phyloP scores from a whole-genome alignment of 2,888 invertebrate species.

The Phaedon cochleariae region DNA sequence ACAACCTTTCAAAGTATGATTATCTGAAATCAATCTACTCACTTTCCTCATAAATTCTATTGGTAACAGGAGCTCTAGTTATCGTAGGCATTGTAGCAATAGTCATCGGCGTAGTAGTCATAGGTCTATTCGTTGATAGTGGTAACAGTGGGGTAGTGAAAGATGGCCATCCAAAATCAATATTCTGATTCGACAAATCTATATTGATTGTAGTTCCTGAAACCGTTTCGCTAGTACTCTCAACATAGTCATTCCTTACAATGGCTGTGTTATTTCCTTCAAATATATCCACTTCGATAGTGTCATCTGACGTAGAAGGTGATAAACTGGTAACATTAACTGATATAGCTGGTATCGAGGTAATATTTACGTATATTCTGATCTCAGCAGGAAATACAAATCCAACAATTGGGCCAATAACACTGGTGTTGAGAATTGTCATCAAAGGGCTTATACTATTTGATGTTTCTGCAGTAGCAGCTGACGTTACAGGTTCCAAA shows the following conservation, averaged over 20 bases:
- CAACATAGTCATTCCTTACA: constrained; percentile 9
- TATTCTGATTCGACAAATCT: constrained; percentile 29
- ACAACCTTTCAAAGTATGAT: background rate
- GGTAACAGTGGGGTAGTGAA: constrained; percentile 2
- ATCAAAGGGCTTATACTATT: background rate
- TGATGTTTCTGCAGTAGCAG: background rate
- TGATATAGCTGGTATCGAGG: constrained; percentile 18
- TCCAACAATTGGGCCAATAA: constrained; percentile 6
- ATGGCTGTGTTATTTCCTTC: constrained; percentile 7
- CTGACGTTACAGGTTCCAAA: background rate
- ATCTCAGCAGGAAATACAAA: constrained; percentile 22
- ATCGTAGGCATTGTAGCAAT: too few relatives aligned
- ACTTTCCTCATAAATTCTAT: constrained; percentile 32
- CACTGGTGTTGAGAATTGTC: background rate
- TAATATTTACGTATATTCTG: constrained; percentile 29
- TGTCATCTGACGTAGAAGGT: constrained; percentile 11
- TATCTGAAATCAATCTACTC: constrained; percentile 11
- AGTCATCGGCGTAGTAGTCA: background rate
- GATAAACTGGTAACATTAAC: constrained; percentile 6
- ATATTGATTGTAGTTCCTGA: constrained; percentile 21
- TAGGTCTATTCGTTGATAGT: background rate
- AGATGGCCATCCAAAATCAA: constrained; percentile 26
- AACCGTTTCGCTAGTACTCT: constrained; percentile 12
- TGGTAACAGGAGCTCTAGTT: background rate
- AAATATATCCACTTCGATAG: constrained; percentile 23